phyloP scores from a whole-genome alignment of 2,888 invertebrate genomes.

The Thelaira solivaga region DNA sequence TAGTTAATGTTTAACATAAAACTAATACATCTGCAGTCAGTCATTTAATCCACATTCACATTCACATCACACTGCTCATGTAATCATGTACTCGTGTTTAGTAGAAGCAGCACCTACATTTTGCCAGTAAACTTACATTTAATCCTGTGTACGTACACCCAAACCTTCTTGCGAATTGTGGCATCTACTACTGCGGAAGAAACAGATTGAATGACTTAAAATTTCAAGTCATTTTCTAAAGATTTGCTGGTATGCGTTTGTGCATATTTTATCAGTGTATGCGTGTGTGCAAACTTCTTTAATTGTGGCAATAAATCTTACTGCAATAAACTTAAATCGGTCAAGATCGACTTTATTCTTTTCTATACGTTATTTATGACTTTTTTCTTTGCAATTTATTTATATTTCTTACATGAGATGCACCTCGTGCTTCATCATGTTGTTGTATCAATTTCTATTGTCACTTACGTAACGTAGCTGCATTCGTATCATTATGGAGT shows the following conservation, averaged over 20 bases:
- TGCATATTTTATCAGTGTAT: no score
- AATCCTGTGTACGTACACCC: background rate
- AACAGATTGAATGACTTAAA: background rate
- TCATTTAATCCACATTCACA: background rate
- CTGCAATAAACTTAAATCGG: conserved; percentile 13
- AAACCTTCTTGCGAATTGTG: background rate
- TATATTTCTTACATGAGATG: no score
- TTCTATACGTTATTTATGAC: no score
- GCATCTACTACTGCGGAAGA: background rate
- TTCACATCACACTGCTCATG: background rate
- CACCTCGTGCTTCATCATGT: no score
- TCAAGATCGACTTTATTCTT: conserved; percentile 20
- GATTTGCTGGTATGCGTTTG: background rate
- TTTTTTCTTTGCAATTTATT: no score
- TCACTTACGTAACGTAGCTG: no score
- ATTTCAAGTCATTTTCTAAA: background rate
- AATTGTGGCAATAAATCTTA: conserved; percentile 16
- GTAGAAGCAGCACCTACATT: no score
- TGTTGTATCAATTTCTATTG: no score
- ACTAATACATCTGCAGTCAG: background rate
- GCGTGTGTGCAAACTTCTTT: background rate
- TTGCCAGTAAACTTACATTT: background rate
- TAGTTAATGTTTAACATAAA: conserved; percentile 23
- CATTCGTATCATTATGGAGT: no score
- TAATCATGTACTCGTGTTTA: background rate